Conservation (phyloP, 2,797 vertebrate genomes). For the Silurus aristotelis region DNA sequence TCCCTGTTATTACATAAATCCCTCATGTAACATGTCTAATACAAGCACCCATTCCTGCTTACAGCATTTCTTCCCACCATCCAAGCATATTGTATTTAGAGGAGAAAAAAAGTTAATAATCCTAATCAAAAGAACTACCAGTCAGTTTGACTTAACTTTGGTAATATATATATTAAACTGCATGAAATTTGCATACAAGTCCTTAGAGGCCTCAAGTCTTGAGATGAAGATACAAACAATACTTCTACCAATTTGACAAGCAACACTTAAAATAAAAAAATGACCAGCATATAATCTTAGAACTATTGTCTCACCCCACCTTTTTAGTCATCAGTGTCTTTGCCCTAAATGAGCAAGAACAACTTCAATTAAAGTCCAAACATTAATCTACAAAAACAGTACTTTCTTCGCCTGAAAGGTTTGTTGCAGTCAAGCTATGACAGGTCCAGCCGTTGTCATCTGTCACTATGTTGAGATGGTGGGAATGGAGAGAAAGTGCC, state of each 20-base stretch:
- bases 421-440: slow-evolving; percentile 25
- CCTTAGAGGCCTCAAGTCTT: background rate
- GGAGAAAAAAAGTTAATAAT: background rate
- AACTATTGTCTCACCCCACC: background rate
- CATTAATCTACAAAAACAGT: background rate
- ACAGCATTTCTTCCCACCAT: slow-evolving; percentile 12
- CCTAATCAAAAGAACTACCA: slow-evolving; percentile 15
- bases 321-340: slow-evolving; percentile 13
- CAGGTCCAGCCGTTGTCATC: slow-evolving; percentile 42
- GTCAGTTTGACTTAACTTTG: slow-evolving; percentile 28
- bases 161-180: background rate
- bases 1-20: slow-evolving; percentile 43
- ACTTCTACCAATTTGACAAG: background rate
- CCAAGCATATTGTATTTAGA: slow-evolving; percentile 31
- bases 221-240: slow-evolving; percentile 27
- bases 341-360: slow-evolving; percentile 10
- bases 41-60: slow-evolving; percentile 26
- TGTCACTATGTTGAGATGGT: slow-evolving; percentile 25
- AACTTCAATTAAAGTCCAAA: slow-evolving; percentile 24
- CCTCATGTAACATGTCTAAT: slow-evolving; percentile 34
- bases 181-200: background rate
- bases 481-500: slow-evolving; percentile 39
- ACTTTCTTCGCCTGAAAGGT: slow-evolving; percentile 6
- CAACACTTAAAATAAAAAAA: slow-evolving; percentile 21
- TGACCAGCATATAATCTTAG: slow-evolving; percentile 23